Percentiles rank a stretch among this genome's conserved stretches.
These are phyloP conservation scores for Hyles vespertilio DNA, from an alignment of 1,140 invertebrate genomes.

Conservation along the genomic window DNA sequence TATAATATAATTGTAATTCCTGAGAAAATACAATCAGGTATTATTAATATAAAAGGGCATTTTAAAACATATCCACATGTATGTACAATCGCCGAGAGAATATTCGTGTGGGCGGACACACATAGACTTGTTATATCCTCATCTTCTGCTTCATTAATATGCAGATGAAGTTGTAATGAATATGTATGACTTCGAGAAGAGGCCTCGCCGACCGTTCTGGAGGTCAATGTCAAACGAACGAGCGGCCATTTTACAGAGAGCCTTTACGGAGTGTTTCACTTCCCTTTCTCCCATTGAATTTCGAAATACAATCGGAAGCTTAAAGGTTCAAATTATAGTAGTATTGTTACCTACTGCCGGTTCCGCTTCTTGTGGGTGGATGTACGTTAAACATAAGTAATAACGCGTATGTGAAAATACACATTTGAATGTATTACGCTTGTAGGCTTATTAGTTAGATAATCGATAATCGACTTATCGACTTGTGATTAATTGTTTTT, in stretches of 20 bases:
- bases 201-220: constrained; percentile 42
- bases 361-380: constrained; percentile 26
- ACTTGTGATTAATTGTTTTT: too few relatives aligned
- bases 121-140: constrained; percentile 25
- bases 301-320: constrained; percentile 16
- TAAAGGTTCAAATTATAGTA: constrained; percentile 21
- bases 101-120: constrained; percentile 16
- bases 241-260: constrained; percentile 27
- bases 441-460: too few relatives aligned
- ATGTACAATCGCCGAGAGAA: constrained; percentile 1
- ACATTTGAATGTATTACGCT: too few relatives aligned
- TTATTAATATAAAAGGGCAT: too few relatives aligned
- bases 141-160: constrained; percentile 42
- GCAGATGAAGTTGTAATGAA: constrained; percentile 48
- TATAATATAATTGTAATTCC: too few relatives aligned
- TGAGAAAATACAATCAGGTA: too few relatives aligned
- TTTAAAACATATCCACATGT: neutral
- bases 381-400: neutral
- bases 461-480: too few relatives aligned
- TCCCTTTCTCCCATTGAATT: constrained; percentile 20
- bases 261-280: constrained; percentile 21
- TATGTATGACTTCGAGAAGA: constrained; percentile 44
- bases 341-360: constrained; percentile 23
- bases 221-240: constrained; percentile 58
- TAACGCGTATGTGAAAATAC: too few relatives aligned